Percentiles rank a stretch among this genome's conserved stretches.
These are phyloP conservation scores for Hydraecia micacea DNA, from an alignment of 2,888 invertebrate species.

Conservation along the genomic window DNA sequence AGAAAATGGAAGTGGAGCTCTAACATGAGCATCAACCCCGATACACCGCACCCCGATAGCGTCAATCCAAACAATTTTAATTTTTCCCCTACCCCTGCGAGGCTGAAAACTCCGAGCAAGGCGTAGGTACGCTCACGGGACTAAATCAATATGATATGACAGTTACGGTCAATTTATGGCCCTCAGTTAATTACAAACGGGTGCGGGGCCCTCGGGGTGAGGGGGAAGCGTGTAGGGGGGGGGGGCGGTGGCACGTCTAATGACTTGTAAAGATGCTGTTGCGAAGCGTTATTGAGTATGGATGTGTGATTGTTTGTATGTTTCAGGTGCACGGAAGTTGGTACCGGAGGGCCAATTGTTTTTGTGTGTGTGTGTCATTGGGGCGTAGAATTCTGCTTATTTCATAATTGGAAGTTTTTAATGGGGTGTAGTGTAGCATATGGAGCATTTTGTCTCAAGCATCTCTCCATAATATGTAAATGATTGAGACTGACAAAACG, in stretches of 20 bases:
- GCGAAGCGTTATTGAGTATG: slow-evolving; percentile 71
- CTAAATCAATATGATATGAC: slow-evolving; percentile 91
- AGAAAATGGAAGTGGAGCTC: slow-evolving; percentile 16
- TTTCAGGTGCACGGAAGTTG: slow-evolving; percentile 45
- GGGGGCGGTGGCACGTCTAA: slow-evolving; percentile 78
- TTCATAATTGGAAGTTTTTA: slow-evolving; percentile 36
- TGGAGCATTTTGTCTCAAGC: slow-evolving; percentile 6
- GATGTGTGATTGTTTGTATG: slow-evolving; percentile 70
- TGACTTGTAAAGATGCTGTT: slow-evolving; percentile 88
- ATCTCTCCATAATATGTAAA: neutral
- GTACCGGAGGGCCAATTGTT: slow-evolving; percentile 18
- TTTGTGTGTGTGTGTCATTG: slow-evolving; percentile 45
- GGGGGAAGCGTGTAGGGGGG: slow-evolving; percentile 56
- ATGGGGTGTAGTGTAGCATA: slow-evolving; percentile 13
- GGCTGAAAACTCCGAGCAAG: slow-evolving; percentile 76
- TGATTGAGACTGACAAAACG: neutral
- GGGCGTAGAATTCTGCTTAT: slow-evolving; percentile 28
- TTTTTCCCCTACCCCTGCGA: slow-evolving; percentile 75
- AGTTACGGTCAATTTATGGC: slow-evolving; percentile 90
- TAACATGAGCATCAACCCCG: slow-evolving; percentile 52
- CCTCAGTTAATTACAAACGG: slow-evolving; percentile 90
- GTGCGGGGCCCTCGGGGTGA: slow-evolving; percentile 73
- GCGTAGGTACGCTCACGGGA: slow-evolving; percentile 80
- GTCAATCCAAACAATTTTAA: slow-evolving; percentile 80
- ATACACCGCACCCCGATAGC: slow-evolving; percentile 72